Conservation (phyloP, 2,888 invertebrate genomes). For the Dromius quadrimaculatus region DNA sequence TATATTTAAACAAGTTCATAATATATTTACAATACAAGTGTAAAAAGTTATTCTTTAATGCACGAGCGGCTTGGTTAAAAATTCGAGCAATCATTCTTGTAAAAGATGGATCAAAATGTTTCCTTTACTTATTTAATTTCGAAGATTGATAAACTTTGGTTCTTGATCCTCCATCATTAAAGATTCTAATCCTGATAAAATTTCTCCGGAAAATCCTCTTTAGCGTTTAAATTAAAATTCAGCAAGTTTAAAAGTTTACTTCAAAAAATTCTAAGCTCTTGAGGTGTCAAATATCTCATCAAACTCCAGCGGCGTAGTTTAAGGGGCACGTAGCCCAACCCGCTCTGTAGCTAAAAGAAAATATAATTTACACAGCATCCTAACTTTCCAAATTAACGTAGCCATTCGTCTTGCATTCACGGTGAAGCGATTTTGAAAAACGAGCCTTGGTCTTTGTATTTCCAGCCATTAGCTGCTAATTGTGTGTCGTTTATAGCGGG, state of each 20-base stretch:
- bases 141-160: no score
- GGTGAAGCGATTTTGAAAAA: constrained; percentile 51
- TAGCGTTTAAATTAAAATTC: constrained; percentile 4
- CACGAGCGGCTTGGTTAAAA: no score
- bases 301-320: not conserved
- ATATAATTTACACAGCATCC: constrained; percentile 50
- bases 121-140: no score
- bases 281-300: constrained; percentile 6
- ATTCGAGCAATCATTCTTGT: no score
- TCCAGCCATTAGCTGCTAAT: constrained; percentile 52
- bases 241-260: not conserved
- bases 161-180: no score
- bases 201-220: no score
- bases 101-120: no score
- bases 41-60: no score
- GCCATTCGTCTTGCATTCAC: constrained; percentile 52
- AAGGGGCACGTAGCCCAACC: not conserved
- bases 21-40: no score
- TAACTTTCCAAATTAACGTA: constrained; percentile 51
- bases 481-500: constrained; percentile 50
- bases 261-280: not conserved
- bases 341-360: constrained; percentile 39
- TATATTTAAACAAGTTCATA: no score
- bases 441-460: constrained; percentile 52
- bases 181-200: no score